Evolutionary conservation across 1,140 invertebrate genomes (phyloP), one percentile per base, ranked within the genome.

Genomic region (Magallana gigas): DNA sequence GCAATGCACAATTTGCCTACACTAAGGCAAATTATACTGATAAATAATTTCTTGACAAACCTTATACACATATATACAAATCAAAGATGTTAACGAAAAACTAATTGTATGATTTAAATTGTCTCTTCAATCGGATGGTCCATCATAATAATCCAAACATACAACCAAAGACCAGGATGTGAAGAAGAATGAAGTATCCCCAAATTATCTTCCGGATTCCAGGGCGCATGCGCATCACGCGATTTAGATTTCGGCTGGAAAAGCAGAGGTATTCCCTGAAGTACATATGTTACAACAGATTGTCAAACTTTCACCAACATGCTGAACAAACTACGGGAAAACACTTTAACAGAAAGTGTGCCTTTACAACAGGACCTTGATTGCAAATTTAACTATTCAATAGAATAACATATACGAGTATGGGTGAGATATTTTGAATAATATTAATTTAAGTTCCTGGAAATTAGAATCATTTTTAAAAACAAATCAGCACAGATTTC

Each of bases 231-330:
- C 92, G 80, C 92, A 93, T 92, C 56, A 90, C 57, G 8, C 91
- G 89, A 48, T 58, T 90, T 18, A 92, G 62, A 85, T 91, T 91
- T 64, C 91, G 88, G 87, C 92, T 92, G 88, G 91, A 93, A 91
- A 93, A 89, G 88, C 88, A 93, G 88, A 91, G 91, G 89, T 92
- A 92, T 88, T 91, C 91, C 91, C 92, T 93, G 89, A 62, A 88
- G 90, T 64, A 83, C 88, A 88, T 87, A 89, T 57, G 57, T 57
- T 11, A 57, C 14, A 58, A n/a, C 48, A 48, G 36, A 48, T 48
- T 48, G 36, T 48, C 36, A 48, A 48, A 48, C 36, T 48, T 48
- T 48, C 36, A 48, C 36, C 36, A 48, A 48, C 36, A 48, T 48
- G 36, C 36, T 48, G 36, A 5, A 18, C 64, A 85, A 48, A 48